Evolutionary conservation across 2,797 vertebrate genomes (phyloP), one percentile per base, ranked within the genome.

Genomic region (Acanthiza pusilla): DNA sequence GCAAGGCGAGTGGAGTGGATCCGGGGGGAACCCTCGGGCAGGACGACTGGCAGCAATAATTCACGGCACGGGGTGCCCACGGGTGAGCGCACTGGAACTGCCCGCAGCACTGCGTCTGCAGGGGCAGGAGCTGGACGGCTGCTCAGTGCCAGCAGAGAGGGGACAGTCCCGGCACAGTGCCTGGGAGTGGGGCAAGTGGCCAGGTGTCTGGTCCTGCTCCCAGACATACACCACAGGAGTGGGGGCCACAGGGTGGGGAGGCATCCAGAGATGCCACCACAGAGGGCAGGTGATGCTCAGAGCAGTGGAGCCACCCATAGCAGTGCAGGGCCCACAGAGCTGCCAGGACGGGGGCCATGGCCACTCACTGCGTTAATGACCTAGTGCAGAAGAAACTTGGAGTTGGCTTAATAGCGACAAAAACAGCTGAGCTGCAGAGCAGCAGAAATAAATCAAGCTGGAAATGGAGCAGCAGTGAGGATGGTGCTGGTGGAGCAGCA

Each of bases 371-470:
- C 93, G 73, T 89, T 93, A 86, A 92, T 47, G n/a, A 92, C 81
- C 74, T 89, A 71, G 40, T 30, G 78, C 88, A 89, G 93, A 91
- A 93, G 85, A 87, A 93, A 86, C 55, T 51, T 10, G 1, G 91
- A 91, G 93, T 42, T 47, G 93, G 73, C 86, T 90, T 87, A 95
- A 90, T 81, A 91, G 81, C 22, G 66, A 84, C 25, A 51, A 91
- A 94, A 96, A 76, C 93, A 96, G 94, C 83, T 51, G 93, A 95
- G 93, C 94, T 96, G 94, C 95, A 96, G 90, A 97, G 96, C 93
- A 95, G 96, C 92, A 95, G 94, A 94, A 96, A 95, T 96, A 96
- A 96, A 96, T 97, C 94, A 95, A 91, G 61, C 71, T 97, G 81
- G 92, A 95, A 96, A 95, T 91, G 89, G 93, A 93, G 88, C 76